Conservation (phyloP, 2,888 invertebrate species). For the Pammene aurita region DNA sequence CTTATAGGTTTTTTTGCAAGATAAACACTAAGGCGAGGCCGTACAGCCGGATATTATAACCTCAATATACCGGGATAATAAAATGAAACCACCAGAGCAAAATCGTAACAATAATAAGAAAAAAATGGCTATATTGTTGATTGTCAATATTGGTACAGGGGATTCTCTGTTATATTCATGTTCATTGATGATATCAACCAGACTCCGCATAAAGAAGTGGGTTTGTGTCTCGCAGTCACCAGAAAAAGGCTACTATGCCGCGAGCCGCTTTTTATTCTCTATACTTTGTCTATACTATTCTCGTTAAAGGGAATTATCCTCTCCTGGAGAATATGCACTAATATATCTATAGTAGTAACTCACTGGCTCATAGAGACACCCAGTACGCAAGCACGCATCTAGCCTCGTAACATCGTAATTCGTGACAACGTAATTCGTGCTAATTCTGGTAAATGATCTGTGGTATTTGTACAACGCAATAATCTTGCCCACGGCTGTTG, state of each 20-base stretch:
- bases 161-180: constrained; percentile 9
- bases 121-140: constrained; percentile 23
- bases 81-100: constrained; percentile 6
- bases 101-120: constrained; percentile 13
- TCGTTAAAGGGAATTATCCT: too few species aligned
- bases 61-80: constrained; percentile 10
- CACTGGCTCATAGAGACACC: too few species aligned
- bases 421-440: too few species aligned
- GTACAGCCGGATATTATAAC: background rate
- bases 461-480: background rate
- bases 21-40: background rate
- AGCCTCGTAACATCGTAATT: too few species aligned
- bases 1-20: too few species aligned
- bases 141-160: constrained; percentile 21
- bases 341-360: too few species aligned
- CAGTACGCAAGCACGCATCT: too few species aligned
- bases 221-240: too few species aligned
- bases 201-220: background rate
- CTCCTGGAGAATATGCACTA: too few species aligned
- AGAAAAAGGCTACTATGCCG: too few species aligned
- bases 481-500: background rate
- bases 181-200: background rate
- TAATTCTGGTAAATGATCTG: background rate
- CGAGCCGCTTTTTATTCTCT: too few species aligned
- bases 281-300: too few species aligned